Evolutionary conservation across 1,140 invertebrate genomes (phyloP), one percentile per base, ranked within the genome.

Genomic region (Stenopsyche tienmushanensis): DNA sequence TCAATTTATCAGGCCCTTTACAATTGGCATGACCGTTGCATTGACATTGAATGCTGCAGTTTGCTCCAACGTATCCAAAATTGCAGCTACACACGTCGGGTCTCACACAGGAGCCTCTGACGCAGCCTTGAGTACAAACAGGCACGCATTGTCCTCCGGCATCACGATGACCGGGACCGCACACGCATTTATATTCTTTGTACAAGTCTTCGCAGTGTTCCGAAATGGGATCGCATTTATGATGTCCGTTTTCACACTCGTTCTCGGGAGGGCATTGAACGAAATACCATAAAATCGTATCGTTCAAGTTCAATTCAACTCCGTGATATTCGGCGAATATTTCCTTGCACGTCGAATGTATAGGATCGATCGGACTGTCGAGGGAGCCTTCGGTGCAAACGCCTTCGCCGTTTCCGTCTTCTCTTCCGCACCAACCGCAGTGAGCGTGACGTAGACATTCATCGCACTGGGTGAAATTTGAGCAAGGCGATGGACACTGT

Each of bases 21-120:
- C 96, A 98, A 72, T 96, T 86, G 58, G 93, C 90, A 79, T 98
- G 94, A 0, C 93, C 94, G 77, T 98, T 96, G 76, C 96, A 98
- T 73, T 94, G 86, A 75, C 96, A 98, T 74, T 94, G 90, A 45
- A 92, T 92, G 55, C 90, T 93, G 76, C 96, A 98, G 80, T 97
- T 95, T 59, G 87, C 85, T 49, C 95, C 95, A 20, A 98, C 94
- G 76, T 92, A 98, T 45, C 95, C 94, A 80, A 98, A 98, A 80
- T 96, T 87, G 77, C 96, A 98, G 41, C 85, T 80, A 74, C 96
- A 98, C 10, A 85, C 81, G 73, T 96, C 86, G 23, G 96, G 96
- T 71, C 88, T 84, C 2, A 93, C 78, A 75, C 96, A 98, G 1
- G 80, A 85, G 47, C 96, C 96, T 74, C 93, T 84, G 1, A 93